Conservation (phyloP, 2,888 invertebrate genomes). For the Helleia helle region DNA sequence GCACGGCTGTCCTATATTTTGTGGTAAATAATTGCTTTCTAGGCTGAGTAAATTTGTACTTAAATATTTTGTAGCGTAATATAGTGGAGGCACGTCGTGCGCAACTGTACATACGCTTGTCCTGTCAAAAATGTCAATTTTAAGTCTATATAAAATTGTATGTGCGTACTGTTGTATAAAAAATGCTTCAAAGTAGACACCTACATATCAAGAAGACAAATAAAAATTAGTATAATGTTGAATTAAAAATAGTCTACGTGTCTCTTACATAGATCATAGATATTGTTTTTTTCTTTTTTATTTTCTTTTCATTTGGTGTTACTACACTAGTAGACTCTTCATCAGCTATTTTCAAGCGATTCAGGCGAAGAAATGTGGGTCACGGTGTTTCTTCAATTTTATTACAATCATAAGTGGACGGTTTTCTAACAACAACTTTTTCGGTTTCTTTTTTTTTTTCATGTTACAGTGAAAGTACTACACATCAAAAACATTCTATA, state of each 20-base stretch:
- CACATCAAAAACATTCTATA: too few relatives aligned
- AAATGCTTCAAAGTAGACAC: slow-evolving; percentile 36
- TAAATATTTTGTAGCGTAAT: slow-evolving; percentile 22
- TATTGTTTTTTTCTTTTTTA: slow-evolving; percentile 12
- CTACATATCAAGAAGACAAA: slow-evolving; percentile 67
- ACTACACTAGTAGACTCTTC: slow-evolving; percentile 15
- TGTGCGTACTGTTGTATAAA: slow-evolving; percentile 23
- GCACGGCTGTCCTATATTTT: slow-evolving; percentile 46
- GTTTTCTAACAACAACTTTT: too few relatives aligned
- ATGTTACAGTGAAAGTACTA: background rate
- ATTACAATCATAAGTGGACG: too few relatives aligned
- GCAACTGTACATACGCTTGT: slow-evolving; percentile 37
- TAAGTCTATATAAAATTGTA: slow-evolving; percentile 16
- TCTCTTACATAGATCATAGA: slow-evolving; percentile 15
- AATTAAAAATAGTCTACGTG: slow-evolving; percentile 14
- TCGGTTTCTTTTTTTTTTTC: background rate
- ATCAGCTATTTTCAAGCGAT: slow-evolving; percentile 16
- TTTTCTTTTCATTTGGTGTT: slow-evolving; percentile 13
- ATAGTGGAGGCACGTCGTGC: slow-evolving; percentile 32
- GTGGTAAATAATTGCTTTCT: slow-evolving; percentile 39
- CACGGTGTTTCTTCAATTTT: too few relatives aligned
- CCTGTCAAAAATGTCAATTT: slow-evolving; percentile 38
- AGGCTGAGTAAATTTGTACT: slow-evolving; percentile 37
- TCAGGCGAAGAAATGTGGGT: slow-evolving; percentile 14
- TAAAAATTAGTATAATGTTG: slow-evolving; percentile 32